Percentiles rank a stretch among this genome's conserved stretches.
phyloP scores from a whole-genome alignment of 2,797 vertebrate genomes.

The Syngnathus rostellatus region DNA sequence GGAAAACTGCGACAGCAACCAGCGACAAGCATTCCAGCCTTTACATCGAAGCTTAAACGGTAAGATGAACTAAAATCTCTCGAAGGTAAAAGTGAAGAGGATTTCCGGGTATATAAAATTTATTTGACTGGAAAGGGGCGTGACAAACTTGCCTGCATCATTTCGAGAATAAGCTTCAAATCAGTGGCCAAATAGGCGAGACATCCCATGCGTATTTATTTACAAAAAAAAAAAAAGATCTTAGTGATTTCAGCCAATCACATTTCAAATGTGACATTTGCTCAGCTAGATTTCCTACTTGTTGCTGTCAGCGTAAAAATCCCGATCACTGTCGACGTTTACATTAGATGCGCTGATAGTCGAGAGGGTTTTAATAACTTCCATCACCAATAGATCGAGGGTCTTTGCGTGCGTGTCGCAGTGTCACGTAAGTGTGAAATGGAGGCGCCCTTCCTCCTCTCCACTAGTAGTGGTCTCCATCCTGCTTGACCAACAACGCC shows the following conservation, averaged over 20 bases:
- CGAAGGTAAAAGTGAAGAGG: not conserved
- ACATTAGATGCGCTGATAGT: not conserved
- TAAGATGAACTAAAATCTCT: slow-evolving; percentile 19
- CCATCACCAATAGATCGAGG: not conserved
- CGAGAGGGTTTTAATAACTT: not conserved
- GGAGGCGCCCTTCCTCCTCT: not conserved
- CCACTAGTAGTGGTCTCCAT: not conserved
- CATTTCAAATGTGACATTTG: too few relatives aligned
- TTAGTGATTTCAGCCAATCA: not conserved
- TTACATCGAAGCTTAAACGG: slow-evolving; percentile 29
- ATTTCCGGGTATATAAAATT: not conserved
- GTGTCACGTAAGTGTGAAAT: not conserved
- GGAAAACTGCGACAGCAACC: slow-evolving; percentile 19
- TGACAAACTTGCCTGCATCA: not conserved
- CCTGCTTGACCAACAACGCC: not conserved
- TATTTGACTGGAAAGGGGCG: not conserved
- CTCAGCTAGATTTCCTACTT: not conserved
- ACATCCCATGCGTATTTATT: too few relatives aligned
- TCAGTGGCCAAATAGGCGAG: too few relatives aligned
- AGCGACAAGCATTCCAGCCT: slow-evolving; percentile 13
- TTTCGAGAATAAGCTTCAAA: too few relatives aligned
- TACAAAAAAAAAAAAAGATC: not conserved
- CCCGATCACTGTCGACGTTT: not conserved
- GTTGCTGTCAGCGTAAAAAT: not conserved
- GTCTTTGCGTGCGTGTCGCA: not conserved